A percentile compares a stretch with the other conserved stretches of the same genome.
Conservation (phyloP, 2,113 vertebrate species). For the Corythornis cristatus region DNA sequence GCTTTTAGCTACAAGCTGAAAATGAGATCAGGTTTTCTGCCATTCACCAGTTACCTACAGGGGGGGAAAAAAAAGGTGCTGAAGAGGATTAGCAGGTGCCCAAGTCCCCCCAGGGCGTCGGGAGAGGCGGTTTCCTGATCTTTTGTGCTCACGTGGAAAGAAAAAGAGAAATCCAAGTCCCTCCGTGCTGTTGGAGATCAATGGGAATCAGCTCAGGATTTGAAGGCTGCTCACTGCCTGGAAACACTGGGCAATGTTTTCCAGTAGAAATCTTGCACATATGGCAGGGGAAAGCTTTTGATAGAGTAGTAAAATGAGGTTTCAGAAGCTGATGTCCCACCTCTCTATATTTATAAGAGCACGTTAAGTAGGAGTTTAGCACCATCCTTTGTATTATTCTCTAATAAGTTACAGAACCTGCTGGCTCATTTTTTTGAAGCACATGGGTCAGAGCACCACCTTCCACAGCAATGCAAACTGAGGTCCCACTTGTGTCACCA, state of each 20-base stretch:
- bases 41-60: neutral
- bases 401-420: neutral
- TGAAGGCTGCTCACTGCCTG: neutral
- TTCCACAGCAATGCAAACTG: neutral
- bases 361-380: neutral
- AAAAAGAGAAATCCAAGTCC: neutral
- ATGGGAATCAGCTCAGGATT: neutral
- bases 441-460: accelerated
- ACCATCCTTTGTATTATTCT: neutral
- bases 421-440: neutral
- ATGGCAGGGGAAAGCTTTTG: slow-evolving; percentile 36
- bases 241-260: slow-evolving; percentile 6
- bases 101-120: neutral
- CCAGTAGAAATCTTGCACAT: slow-evolving; percentile 12
- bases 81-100: neutral
- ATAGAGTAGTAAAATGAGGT: slow-evolving; percentile 16
- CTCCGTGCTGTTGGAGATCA: neutral
- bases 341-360: slow-evolving; percentile 42
- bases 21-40: slow-evolving; percentile 30
- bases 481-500: neutral
- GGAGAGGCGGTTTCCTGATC: neutral
- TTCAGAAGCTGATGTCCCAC: neutral
- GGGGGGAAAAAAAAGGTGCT: neutral
- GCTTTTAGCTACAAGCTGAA: slow-evolving; percentile 29
- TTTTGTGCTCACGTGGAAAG: neutral